Percentiles rank a stretch among this genome's conserved stretches.
Evolutionary conservation across 1,140 invertebrate species (phyloP).

Genomic region (Drosophila busckii): DNA sequence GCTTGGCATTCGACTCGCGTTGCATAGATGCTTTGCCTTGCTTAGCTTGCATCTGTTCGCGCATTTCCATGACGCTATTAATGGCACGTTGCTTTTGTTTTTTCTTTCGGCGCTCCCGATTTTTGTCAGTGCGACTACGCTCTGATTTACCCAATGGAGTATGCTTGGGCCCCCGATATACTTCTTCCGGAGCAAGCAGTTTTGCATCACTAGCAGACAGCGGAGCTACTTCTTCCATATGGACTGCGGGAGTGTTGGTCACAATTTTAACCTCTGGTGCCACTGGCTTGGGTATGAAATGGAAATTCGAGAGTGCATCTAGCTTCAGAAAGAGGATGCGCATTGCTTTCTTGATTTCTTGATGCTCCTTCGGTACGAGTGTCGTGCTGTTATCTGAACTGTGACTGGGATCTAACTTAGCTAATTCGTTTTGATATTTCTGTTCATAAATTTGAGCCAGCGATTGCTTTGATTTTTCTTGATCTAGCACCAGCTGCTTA

Average conservation of each 20-base stretch:
- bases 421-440: conserved; percentile 91
- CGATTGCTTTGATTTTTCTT: conserved; percentile 97
- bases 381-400: conserved; percentile 80
- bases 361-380: conserved; percentile 87
- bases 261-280: conserved; percentile 94
- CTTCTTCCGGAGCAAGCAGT: conserved; percentile 96
- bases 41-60: conserved; percentile 74
- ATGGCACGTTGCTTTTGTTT: conserved; percentile 86
- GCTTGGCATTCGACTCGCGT: conserved; percentile 81
- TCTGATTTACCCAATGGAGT: conserved; percentile 90
- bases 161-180: conserved; percentile 88
- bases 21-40: conserved; percentile 81
- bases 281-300: conserved; percentile 93
- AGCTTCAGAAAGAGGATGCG: conserved; percentile 90
- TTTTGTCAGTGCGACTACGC: conserved; percentile 91
- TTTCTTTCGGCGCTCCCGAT: conserved; percentile 92
- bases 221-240: conserved; percentile 97
- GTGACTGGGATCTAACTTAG: conserved; percentile 82
- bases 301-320: conserved; percentile 95
- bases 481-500: conserved; percentile 93
- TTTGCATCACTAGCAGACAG: conserved; percentile 90
- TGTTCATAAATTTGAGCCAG: conserved; percentile 97
- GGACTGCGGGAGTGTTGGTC: conserved; percentile 93
- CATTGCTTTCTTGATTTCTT: conserved; percentile 88
- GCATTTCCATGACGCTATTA: conserved; percentile 81